Evolutionary conservation across 2,797 vertebrate species (phyloP).

Genomic region (Champsocephalus esox): DNA sequence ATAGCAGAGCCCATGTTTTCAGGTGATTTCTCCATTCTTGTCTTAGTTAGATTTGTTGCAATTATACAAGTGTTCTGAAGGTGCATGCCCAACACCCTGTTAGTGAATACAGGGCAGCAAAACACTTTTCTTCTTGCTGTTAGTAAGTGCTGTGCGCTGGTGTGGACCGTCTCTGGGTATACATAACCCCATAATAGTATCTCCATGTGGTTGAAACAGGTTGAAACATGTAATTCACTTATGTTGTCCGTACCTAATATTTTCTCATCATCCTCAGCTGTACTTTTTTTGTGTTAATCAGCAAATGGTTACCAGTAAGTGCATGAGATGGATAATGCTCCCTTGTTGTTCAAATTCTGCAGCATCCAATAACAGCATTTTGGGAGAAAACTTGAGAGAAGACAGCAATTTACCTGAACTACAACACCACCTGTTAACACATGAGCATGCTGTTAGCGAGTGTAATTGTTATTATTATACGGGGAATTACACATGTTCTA

Average conservation of each 20-base stretch:
- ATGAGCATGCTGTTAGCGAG: slow-evolving; percentile 20
- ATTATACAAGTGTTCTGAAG: too few species aligned
- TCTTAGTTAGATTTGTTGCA: too few species aligned
- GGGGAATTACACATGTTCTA: slow-evolving; percentile 26
- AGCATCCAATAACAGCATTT: slow-evolving; percentile 24
- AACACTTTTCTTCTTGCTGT: background rate
- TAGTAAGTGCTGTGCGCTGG: background rate
- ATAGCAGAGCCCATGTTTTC: too few species aligned
- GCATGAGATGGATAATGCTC: background rate
- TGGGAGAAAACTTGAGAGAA: slow-evolving; percentile 18
- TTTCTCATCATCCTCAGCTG: background rate
- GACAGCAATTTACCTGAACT: slow-evolving; percentile 32
- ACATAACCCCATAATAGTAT: too few species aligned
- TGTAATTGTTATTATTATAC: slow-evolving; percentile 45
- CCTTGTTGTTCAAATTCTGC: slow-evolving; percentile 15
- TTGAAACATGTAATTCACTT: background rate
- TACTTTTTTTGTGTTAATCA: background rate
- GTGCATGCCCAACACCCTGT: too few species aligned
- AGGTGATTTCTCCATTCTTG: too few species aligned
- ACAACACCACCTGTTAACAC: slow-evolving; percentile 38
- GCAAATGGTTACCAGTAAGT: background rate
- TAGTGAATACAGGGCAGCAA: background rate
- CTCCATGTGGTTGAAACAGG: too few species aligned
- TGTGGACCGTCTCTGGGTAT: background rate
- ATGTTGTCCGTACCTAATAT: too few species aligned